Base-by-base conservation (phyloP, 2,797 vertebrate genomes). In the Poecilia wingei region DNA sequence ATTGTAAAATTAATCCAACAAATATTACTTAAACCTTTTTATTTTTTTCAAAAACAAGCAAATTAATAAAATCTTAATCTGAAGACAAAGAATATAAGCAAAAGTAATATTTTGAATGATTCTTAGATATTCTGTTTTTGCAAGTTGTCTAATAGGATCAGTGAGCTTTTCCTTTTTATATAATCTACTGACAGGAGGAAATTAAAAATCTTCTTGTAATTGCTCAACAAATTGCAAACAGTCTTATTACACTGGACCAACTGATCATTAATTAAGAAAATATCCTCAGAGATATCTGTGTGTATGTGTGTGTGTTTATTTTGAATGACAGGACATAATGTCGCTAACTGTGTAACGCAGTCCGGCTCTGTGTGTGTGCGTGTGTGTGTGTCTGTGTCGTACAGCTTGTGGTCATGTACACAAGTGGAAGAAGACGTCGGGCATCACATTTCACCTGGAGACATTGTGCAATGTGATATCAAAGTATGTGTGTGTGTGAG, bases 391-490 rank as follows among this genome's bases (percentile, higher is more conserved):
- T 79, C 79, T 90, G 68, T 91, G 84, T 89, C 13, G 31, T 83
- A 87, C 79, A 88, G 76, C 81, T 88, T 88, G 87, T 88, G 89
- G 85, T 88, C 83, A 79, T 92, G 90, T 81, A 91, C 87, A 90
- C 77, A 79, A 85, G 85, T 79, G 66, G 88, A 90, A 46, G 75
- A 74, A 66, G 53, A 75, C 87, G 78, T 82, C 69, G 84, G 75
- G 91, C 69, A 68, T 95, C 88, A 28, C 80, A 85, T 94, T 94
- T 91, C 94, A 81, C 75, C 84, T 76, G 75, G 77, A 78, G 78
- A 79, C 79, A 76, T 78, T 87, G 81, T 82, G 94, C 76, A 81
- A 95, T 87, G 80, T 87, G 93, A 95, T 90, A 93, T 89, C 68
- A 79, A 77, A 55, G 81, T 83, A 81, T 87, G 81, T 80, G 76